Evolutionary conservation across 2,113 vertebrate species (phyloP).

Genomic region (Pterophyllum scalare): DNA sequence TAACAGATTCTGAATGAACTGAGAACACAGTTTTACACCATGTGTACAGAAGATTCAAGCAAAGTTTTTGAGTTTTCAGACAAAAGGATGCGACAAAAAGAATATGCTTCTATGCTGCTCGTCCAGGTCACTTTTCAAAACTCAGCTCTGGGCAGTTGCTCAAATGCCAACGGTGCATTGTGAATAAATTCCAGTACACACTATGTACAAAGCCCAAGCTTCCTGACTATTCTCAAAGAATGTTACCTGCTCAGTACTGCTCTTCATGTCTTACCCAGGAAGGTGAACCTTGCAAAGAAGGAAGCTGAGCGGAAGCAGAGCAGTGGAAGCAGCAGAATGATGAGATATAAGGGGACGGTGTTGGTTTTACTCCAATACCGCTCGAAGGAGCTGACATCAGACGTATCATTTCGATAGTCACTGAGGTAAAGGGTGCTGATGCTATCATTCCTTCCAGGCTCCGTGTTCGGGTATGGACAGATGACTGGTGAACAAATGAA

Average conservation of each 20-base stretch:
- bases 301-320: slow-evolving; percentile 95
- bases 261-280: slow-evolving; percentile 84
- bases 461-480: slow-evolving; percentile 82
- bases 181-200: not conserved
- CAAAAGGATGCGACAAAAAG: not conserved
- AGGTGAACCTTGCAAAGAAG: slow-evolving; percentile 98
- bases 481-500: slow-evolving; percentile 82
- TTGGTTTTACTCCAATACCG: slow-evolving; percentile 90
- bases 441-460: slow-evolving; percentile 53
- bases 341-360: slow-evolving; percentile 93
- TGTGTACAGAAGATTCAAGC: not conserved
- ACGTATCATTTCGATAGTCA: slow-evolving; percentile 59
- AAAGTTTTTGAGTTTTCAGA: not conserved
- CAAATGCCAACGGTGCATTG: not conserved
- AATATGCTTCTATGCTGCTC: not conserved
- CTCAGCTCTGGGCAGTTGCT: no score
- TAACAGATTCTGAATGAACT: not conserved
- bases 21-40: not conserved
- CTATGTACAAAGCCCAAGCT: not conserved
- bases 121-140: no score
- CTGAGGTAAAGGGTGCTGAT: not conserved
- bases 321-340: slow-evolving; percentile 89
- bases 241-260: not conserved
- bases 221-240: slow-evolving; percentile 5
- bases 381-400: slow-evolving; percentile 78